Evolutionary conservation across 2,888 invertebrate genomes (phyloP).

Genomic region (Lydus trimaculatus): DNA sequence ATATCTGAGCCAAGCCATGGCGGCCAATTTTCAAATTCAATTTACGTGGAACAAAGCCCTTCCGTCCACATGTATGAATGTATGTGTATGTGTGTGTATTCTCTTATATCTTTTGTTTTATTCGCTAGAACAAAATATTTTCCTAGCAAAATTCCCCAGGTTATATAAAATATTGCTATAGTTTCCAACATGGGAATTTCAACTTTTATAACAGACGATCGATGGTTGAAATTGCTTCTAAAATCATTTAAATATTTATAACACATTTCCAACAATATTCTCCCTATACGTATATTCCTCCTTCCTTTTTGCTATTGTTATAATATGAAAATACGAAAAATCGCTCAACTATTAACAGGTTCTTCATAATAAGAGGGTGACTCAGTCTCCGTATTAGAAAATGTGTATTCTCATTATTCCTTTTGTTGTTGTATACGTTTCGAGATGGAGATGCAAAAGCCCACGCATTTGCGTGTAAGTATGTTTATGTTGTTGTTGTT

Average conservation of each 20-base stretch:
- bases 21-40: constrained; percentile 61
- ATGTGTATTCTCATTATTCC: background rate
- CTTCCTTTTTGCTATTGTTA: background rate
- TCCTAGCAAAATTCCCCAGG: constrained; percentile 55
- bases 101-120: constrained; percentile 54
- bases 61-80: constrained; percentile 46
- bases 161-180: constrained; percentile 55
- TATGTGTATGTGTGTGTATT: too few relatives aligned
- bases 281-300: background rate
- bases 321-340: background rate
- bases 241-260: constrained; percentile 33
- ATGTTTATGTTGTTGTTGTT: constrained; percentile 42
- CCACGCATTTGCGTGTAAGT: constrained; percentile 39
- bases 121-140: constrained; percentile 51
- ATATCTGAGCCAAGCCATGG: constrained; percentile 52
- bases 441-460: constrained; percentile 29
- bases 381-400: constrained; percentile 23
- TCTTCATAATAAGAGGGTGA: constrained; percentile 15
- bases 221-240: constrained; percentile 34
- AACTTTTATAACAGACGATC: constrained; percentile 46
- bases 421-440: background rate
- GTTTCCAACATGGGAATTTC: constrained; percentile 45
- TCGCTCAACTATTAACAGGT: constrained; percentile 2
- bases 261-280: background rate
- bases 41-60: constrained; percentile 59